A percentile compares a stretch with the other conserved stretches of the same genome.
Conservation (phyloP, 2,113 vertebrate genomes). For the Neodontobutis hainanensis region DNA sequence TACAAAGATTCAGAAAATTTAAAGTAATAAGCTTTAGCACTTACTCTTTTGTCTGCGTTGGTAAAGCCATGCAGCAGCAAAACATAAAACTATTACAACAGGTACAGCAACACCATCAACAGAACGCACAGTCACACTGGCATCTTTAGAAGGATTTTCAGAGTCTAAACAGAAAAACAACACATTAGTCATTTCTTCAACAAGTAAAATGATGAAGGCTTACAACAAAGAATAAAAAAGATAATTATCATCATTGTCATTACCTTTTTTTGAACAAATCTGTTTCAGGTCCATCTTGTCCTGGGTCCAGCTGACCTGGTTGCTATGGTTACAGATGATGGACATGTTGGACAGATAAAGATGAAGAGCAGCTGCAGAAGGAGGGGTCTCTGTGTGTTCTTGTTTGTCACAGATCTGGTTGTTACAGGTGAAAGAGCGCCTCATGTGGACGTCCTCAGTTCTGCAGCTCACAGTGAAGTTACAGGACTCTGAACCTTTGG, state of each 20-base stretch:
- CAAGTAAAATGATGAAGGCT: too few relatives aligned
- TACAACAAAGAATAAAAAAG: too few relatives aligned
- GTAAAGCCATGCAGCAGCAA: too few relatives aligned
- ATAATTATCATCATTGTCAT: slow-evolving; percentile 4
- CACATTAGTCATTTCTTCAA: too few relatives aligned
- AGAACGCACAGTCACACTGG: too few relatives aligned
- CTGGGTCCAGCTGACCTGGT: slow-evolving; percentile 3
- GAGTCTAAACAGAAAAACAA: too few relatives aligned
- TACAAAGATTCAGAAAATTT: background rate
- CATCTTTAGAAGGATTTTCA: too few relatives aligned
- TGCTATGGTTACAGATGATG: background rate
- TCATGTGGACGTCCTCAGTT: slow-evolving; percentile 6
- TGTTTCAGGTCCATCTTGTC: rapidly evolving
- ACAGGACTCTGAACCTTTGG: too few relatives aligned
- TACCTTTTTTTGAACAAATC: rapidly evolving
- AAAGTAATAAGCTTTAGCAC: background rate
- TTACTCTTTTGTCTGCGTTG: background rate
- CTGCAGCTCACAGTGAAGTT: too few relatives aligned
- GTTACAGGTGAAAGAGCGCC: background rate
- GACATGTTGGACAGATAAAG: background rate
- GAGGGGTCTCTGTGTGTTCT: background rate
- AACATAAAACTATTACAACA: too few relatives aligned
- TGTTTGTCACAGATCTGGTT: slow-evolving; percentile 8
- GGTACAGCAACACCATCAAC: too few relatives aligned
- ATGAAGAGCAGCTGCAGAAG: background rate